Conservation (phyloP, 2,888 invertebrate species). For the Pheosia tremula region DNA sequence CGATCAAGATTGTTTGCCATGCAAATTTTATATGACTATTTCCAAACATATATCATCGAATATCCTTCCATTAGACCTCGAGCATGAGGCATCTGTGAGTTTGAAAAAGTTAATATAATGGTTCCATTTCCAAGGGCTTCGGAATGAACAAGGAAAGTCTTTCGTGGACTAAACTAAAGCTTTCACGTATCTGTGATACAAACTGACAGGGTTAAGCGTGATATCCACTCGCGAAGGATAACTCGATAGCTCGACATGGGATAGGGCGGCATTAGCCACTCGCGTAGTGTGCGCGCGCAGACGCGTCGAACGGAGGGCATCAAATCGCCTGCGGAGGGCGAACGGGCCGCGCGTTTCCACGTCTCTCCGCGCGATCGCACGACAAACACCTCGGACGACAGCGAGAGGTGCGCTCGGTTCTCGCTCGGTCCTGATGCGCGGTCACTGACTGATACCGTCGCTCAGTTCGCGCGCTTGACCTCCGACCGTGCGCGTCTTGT, state of each 20-base stretch:
- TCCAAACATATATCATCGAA: background rate
- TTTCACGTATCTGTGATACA: slow-evolving; percentile 55
- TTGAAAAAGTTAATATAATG: background rate
- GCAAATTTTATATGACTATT: slow-evolving; percentile 27
- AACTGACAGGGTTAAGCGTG: slow-evolving; percentile 67
- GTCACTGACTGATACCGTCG: slow-evolving; percentile 74
- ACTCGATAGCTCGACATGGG: slow-evolving; percentile 80
- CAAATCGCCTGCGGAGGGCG: slow-evolving; percentile 82
- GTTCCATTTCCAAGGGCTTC: slow-evolving; percentile 21
- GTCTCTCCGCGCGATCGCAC: slow-evolving; percentile 62
- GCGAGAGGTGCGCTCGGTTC: slow-evolving; percentile 59
- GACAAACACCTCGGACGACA: slow-evolving; percentile 65
- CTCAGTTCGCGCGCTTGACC: slow-evolving; percentile 42
- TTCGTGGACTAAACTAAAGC: slow-evolving; percentile 44
- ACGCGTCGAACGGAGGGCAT: slow-evolving; percentile 78
- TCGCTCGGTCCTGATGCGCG: slow-evolving; percentile 58
- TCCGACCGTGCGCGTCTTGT: slow-evolving; percentile 20
- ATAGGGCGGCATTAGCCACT: slow-evolving; percentile 79
- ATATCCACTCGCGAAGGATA: slow-evolving; percentile 66
- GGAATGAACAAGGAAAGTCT: slow-evolving; percentile 36
- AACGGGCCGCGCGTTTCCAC: slow-evolving; percentile 69
- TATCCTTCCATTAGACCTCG: background rate
- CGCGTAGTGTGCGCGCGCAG: slow-evolving; percentile 76
- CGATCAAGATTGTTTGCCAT: slow-evolving; percentile 62
- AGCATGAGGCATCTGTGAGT: background rate